phyloP scores from a whole-genome alignment of 2,797 vertebrate genomes.

The Myotis vivesi region DNA sequence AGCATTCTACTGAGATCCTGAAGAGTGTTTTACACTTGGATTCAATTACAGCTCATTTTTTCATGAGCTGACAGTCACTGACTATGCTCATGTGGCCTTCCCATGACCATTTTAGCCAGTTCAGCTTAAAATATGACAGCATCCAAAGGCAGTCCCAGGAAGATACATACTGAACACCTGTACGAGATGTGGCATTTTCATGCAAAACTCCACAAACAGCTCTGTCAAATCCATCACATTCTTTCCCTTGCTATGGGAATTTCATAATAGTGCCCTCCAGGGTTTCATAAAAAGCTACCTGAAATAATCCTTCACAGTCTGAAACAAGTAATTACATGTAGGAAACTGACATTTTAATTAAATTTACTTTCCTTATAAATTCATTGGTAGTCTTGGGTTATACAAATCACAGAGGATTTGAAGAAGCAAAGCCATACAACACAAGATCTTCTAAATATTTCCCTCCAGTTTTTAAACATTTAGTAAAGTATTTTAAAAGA shows the following conservation, averaged over 20 bases:
- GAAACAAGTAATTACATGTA: constrained; percentile 77
- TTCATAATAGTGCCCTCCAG: constrained; percentile 65
- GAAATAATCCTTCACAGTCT: constrained; percentile 73
- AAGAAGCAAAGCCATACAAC: constrained; percentile 71
- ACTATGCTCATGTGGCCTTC: not conserved
- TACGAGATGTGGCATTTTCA: constrained; percentile 3
- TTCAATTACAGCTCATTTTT: not conserved
- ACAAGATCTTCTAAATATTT: constrained; percentile 54
- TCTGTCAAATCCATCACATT: constrained; percentile 46
- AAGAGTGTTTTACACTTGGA: not conserved
- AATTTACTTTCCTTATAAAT: constrained; percentile 74
- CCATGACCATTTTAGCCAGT: not conserved
- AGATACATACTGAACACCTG: not conserved
- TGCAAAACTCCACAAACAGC: constrained; percentile 30
- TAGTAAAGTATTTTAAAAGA: constrained; percentile 49
- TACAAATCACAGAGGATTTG: constrained; percentile 75
- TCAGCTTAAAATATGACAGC: not conserved
- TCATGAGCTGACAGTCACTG: not conserved
- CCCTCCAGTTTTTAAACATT: constrained; percentile 68
- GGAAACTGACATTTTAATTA: constrained; percentile 82
- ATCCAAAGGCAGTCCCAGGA: not conserved
- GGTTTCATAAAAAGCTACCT: constrained; percentile 73
- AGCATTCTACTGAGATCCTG: not conserved
- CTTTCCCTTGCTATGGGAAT: constrained; percentile 12
- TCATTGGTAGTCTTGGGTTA: constrained; percentile 66